Conservation (phyloP, 2,888 invertebrate species). For the Xiphydria camelus region DNA sequence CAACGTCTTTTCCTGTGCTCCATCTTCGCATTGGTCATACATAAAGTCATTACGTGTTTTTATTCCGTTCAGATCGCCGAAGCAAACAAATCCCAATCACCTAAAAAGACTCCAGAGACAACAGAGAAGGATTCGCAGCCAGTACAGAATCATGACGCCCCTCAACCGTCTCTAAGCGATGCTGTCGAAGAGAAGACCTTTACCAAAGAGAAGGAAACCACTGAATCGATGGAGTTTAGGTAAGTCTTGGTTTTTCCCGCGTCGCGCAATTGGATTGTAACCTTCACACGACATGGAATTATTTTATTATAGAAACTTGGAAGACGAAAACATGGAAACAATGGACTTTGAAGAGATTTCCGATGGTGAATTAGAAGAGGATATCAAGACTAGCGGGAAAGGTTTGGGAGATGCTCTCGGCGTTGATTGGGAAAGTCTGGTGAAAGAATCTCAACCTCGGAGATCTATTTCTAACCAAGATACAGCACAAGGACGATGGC, state of each 20-base stretch:
- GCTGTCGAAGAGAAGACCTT: slow-evolving; percentile 43
- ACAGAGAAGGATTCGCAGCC: slow-evolving; percentile 35
- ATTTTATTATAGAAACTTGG: slow-evolving; percentile 56
- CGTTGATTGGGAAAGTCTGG: slow-evolving; percentile 92
- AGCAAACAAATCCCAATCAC: slow-evolving; percentile 22
- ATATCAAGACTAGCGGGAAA: slow-evolving; percentile 66
- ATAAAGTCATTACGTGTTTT: background rate
- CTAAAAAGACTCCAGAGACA: slow-evolving; percentile 36
- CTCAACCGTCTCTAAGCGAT: slow-evolving; percentile 42
- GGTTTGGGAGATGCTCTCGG: slow-evolving; percentile 89
- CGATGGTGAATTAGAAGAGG: slow-evolving; percentile 86
- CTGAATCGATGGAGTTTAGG: slow-evolving; percentile 29
- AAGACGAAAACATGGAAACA: slow-evolving; percentile 73
- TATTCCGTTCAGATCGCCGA: slow-evolving; percentile 32
- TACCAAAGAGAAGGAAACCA: slow-evolving; percentile 38
- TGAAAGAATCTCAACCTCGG: slow-evolving; percentile 73
- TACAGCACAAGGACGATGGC: slow-evolving; percentile 78
- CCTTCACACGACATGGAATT: slow-evolving; percentile 1
- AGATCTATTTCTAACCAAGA: slow-evolving; percentile 50
- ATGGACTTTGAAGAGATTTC: slow-evolving; percentile 90
- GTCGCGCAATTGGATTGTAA: background rate
- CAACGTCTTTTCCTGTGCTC: background rate
- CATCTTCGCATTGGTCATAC: background rate
- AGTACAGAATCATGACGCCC: slow-evolving; percentile 44
- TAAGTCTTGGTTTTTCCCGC: slow-evolving; percentile 6